Conservation (phyloP, 2,888 invertebrate species). For the Spatulosminthurus flaviceps region DNA sequence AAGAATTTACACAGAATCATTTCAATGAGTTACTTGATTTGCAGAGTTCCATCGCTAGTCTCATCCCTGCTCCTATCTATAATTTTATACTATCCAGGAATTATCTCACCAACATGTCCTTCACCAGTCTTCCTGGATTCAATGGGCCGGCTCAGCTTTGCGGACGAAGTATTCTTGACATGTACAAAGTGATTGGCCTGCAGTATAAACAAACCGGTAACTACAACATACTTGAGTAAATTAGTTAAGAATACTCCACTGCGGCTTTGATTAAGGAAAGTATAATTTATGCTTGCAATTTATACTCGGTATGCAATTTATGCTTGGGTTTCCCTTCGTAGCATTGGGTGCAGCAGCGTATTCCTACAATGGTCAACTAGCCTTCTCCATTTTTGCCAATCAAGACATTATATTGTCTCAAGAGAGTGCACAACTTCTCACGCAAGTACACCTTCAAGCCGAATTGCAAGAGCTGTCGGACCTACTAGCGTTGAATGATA, state of each 20-base stretch:
- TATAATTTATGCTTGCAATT: no score
- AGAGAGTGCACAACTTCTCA: constrained; percentile 35
- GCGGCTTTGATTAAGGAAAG: no score
- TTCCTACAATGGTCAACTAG: constrained; percentile 51
- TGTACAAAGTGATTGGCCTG: constrained; percentile 58
- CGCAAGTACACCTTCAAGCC: constrained; percentile 44
- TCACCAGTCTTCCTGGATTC: constrained; percentile 55
- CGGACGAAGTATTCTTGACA: constrained; percentile 48
- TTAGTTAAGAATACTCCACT: no score
- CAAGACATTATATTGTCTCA: constrained; percentile 48
- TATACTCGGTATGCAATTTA: no score
- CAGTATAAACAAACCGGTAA: constrained; percentile 58
- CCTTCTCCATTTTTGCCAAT: constrained; percentile 51
- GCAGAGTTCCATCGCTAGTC: constrained; percentile 26
- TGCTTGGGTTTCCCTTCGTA: not conserved
- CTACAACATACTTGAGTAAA: no score
- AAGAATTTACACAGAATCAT: constrained; percentile 23
- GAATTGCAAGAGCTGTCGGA: constrained; percentile 46
- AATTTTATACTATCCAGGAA: constrained; percentile 12
- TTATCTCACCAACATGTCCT: constrained; percentile 42
- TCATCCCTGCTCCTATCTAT: constrained; percentile 27
- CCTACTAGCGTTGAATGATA: constrained; percentile 4
- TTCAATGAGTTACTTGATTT: constrained; percentile 20
- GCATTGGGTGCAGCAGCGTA: constrained; percentile 50
- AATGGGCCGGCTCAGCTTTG: constrained; percentile 40